phyloP scores from a whole-genome alignment of 2,888 invertebrate species.

The Pseudeuparius sepicola region DNA sequence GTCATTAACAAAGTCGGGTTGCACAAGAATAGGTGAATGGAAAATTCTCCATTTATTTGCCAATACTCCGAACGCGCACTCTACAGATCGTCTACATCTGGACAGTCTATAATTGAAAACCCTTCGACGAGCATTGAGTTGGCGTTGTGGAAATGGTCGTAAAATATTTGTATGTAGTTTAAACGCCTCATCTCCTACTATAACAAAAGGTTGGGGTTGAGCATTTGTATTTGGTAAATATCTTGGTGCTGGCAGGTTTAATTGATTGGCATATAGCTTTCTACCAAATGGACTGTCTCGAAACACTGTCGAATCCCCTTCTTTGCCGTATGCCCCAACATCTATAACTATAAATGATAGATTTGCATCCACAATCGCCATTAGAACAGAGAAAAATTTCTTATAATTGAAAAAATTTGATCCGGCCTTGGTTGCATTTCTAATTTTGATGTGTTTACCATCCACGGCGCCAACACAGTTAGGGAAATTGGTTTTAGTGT shows the following conservation, averaged over 20 bases:
- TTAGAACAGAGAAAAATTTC: slow-evolving; percentile 19
- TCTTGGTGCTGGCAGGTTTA: slow-evolving; percentile 17
- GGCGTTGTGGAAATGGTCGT: slow-evolving; percentile 14
- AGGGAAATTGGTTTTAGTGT: slow-evolving; percentile 21
- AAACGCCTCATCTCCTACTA: slow-evolving; percentile 20
- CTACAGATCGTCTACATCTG: slow-evolving; percentile 14
- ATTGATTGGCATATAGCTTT: slow-evolving; percentile 16
- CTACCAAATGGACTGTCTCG: slow-evolving; percentile 15
- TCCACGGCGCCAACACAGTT: slow-evolving; percentile 23
- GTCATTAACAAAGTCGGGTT: slow-evolving; percentile 12
- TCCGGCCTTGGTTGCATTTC: slow-evolving; percentile 13
- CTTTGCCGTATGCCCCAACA: slow-evolving; percentile 20
- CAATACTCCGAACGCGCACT: slow-evolving; percentile 20
- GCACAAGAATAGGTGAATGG: slow-evolving; percentile 14
- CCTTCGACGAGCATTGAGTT: slow-evolving; percentile 11
- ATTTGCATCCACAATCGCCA: slow-evolving; percentile 23
- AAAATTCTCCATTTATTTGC: slow-evolving; percentile 17
- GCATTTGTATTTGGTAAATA: slow-evolving; percentile 14
- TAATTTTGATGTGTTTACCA: slow-evolving; percentile 20
- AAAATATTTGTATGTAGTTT: slow-evolving; percentile 12
- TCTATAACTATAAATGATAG: slow-evolving; percentile 20
- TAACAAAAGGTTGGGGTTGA: slow-evolving; percentile 15
- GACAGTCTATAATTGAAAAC: slow-evolving; percentile 21
- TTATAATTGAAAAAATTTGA: slow-evolving; percentile 22
- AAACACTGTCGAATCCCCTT: slow-evolving; percentile 17